phyloP scores from a whole-genome alignment of 2,113 vertebrate genomes.

The Chloebia gouldiae region DNA sequence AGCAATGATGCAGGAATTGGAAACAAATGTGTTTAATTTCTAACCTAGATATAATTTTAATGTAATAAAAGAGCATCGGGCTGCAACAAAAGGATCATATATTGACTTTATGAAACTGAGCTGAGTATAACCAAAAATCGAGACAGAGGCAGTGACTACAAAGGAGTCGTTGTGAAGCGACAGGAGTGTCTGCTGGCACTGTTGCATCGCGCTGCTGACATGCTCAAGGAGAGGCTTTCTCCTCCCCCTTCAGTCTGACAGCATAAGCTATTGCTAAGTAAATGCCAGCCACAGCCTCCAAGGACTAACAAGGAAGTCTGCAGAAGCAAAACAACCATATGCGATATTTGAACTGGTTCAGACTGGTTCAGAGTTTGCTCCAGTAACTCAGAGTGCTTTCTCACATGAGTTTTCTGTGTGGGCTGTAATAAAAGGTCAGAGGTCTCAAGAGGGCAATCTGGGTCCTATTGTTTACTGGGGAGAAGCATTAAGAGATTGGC shows the following conservation, averaged over 20 bases:
- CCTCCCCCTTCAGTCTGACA: slow-evolving; percentile 42
- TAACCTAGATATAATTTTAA: neutral
- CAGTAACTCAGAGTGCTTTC: neutral
- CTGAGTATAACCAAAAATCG: neutral
- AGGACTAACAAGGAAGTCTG: slow-evolving; percentile 61
- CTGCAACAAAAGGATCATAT: neutral
- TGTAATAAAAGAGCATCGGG: neutral
- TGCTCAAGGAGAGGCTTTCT: slow-evolving; percentile 9
- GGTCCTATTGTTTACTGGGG: neutral
- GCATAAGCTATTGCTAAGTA: slow-evolving; percentile 38
- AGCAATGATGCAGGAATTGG: neutral
- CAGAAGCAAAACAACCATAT: slow-evolving; percentile 57
- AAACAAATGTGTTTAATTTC: neutral
- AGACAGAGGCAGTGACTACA: neutral
- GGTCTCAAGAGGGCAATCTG: neutral
- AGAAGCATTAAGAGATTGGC: slow-evolving; percentile 1
- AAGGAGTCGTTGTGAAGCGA: neutral
- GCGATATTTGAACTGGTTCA: slow-evolving; percentile 47
- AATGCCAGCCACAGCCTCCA: slow-evolving; percentile 52
- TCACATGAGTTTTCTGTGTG: slow-evolving; percentile 12
- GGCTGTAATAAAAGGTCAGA: neutral
- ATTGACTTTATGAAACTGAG: neutral
- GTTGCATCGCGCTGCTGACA: neutral
- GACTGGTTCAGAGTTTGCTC: slow-evolving; percentile 49
- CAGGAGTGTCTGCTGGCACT: neutral